A percentile compares a stretch with the other conserved stretches of the same genome.
Evolutionary conservation across 92 coral and sea anemone genomes (phyloP).

Genomic region (Porites cylindrica): DNA sequence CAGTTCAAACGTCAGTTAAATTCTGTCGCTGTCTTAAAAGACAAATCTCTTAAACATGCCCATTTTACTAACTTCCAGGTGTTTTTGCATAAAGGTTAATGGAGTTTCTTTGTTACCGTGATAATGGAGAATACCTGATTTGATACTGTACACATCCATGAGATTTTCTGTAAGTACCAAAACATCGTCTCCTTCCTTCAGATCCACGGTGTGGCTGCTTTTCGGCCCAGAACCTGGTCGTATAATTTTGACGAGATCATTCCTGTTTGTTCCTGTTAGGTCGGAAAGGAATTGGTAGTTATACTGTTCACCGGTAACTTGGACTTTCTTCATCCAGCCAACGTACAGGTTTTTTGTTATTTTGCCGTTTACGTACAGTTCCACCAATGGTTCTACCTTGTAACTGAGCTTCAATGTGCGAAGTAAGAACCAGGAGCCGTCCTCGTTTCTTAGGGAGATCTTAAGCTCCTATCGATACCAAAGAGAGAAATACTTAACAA

Average conservation of each 20-base stretch:
- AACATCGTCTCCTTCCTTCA: constrained; percentile 28
- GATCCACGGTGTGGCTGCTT: constrained; percentile 32
- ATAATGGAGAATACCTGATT: constrained; percentile 30
- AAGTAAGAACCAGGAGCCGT: constrained; percentile 28
- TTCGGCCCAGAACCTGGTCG: constrained; percentile 30
- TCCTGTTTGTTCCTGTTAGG: constrained; percentile 21
- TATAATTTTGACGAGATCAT: constrained; percentile 15
- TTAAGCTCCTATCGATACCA: constrained; percentile 4
- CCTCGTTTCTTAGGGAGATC: constrained; percentile 20
- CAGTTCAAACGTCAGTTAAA: neutral
- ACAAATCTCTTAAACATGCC: constrained; percentile 16
- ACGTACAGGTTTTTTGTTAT: constrained; percentile 14
- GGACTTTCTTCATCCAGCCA: constrained; percentile 38
- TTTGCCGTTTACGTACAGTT: constrained; percentile 28
- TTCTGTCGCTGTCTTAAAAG: constrained; percentile 28
- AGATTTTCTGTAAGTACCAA: constrained; percentile 21
- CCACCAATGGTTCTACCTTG: constrained; percentile 40
- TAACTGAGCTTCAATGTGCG: constrained; percentile 30
- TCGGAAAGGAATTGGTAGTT: constrained; percentile 26
- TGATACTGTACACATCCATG: constrained; percentile 27
- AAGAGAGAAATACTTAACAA: constrained; percentile 3
- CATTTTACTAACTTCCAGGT: constrained; percentile 13
- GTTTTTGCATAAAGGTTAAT: neutral
- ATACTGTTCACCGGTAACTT: constrained; percentile 27
- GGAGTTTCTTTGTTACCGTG: constrained; percentile 16